A percentile compares a stretch with the other conserved stretches of the same genome.
Evolutionary conservation across 2,113 vertebrate genomes (phyloP).

Genomic region (Recurvirostra avosetta): DNA sequence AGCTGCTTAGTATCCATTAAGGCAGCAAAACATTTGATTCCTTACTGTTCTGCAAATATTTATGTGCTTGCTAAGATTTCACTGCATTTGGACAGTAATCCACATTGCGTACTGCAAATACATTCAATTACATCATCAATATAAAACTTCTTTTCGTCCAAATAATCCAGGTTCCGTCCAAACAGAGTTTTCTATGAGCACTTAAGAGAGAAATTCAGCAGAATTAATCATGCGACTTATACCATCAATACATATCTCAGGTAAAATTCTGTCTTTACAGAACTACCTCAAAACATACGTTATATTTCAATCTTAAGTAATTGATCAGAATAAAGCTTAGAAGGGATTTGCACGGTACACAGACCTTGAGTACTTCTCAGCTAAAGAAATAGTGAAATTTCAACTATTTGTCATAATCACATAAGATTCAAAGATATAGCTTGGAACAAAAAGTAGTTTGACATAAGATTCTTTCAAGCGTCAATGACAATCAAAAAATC

Average conservation of each 20-base stretch:
- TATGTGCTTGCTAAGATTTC: not conserved
- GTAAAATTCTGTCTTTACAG: not conserved
- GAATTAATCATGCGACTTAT: not conserved
- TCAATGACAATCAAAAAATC: not conserved
- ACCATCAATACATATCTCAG: not conserved
- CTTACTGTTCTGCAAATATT: not conserved
- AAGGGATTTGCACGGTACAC: not conserved
- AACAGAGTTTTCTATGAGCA: not conserved
- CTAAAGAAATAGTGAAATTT: not conserved
- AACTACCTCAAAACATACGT: not conserved
- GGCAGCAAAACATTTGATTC: not conserved
- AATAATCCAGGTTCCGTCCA: not conserved
- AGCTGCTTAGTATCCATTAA: not conserved
- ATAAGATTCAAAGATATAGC: not conserved
- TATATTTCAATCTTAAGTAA: not conserved
- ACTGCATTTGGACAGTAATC: not conserved
- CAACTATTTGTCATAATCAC: not conserved
- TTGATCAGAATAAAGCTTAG: not conserved
- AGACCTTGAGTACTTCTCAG: not conserved
- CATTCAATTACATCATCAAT: not conserved
- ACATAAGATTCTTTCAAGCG: not conserved
- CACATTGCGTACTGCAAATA: not conserved
- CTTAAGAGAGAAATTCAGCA: not conserved
- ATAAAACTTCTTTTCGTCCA: not conserved
- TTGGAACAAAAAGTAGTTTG: not conserved